These are phyloP conservation scores for Stenotaenia linearis DNA, from an alignment of 2,888 invertebrate genomes.

Conservation along the genomic window DNA sequence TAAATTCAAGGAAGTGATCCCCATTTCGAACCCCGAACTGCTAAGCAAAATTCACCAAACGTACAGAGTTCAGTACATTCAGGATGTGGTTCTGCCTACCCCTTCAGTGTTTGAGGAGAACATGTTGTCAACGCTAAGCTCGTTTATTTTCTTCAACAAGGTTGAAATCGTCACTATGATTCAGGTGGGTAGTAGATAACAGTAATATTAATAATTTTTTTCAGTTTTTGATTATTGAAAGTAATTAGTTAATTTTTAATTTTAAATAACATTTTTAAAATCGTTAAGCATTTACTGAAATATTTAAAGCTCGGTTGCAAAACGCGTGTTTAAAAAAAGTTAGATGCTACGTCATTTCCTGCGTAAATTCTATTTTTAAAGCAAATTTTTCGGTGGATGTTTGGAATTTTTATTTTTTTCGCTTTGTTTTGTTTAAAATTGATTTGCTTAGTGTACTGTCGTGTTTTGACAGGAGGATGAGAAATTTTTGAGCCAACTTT, in stretches of 20 bases:
- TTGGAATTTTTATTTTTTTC: no score
- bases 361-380: no score
- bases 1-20: slow-evolving; percentile 74
- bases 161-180: slow-evolving; percentile 97
- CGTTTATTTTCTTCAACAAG: slow-evolving; percentile 99
- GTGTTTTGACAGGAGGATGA: slow-evolving; percentile 76
- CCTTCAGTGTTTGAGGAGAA: slow-evolving; percentile 99
- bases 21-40: slow-evolving; percentile 89
- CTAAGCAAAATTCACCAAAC: slow-evolving; percentile 99
- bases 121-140: slow-evolving; percentile 91
- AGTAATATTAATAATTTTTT: no score
- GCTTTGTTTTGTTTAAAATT: no score
- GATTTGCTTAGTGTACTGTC: slow-evolving; percentile 20
- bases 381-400: no score
- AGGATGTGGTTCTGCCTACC: slow-evolving; percentile 95
- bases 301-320: no score
- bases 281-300: no score
- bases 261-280: no score
- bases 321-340: no score
- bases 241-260: no score
- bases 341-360: no score
- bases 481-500: slow-evolving; percentile 88
- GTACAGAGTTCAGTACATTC: slow-evolving; percentile 97
- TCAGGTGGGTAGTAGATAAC: slow-evolving; percentile 56
- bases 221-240: no score